Evolutionary conservation across 2,797 vertebrate species (phyloP).

Genomic region (Lepus oiostolus): DNA sequence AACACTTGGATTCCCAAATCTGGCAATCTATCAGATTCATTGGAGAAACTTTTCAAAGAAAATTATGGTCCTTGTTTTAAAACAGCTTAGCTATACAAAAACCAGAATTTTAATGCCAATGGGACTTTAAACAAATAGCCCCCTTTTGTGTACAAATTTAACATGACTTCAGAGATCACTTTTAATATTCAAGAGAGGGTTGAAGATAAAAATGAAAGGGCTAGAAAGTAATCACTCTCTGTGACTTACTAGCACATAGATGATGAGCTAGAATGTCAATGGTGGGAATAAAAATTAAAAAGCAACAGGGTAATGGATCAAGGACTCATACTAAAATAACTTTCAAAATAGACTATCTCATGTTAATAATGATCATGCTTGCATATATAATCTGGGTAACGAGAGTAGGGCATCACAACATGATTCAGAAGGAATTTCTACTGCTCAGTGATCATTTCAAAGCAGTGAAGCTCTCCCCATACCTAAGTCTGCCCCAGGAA

Average conservation of each 20-base stretch:
- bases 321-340: background rate
- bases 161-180: background rate
- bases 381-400: constrained; percentile 21
- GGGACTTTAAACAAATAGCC: background rate
- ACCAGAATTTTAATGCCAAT: background rate
- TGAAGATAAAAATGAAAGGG: constrained; percentile 53
- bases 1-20: background rate
- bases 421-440: constrained; percentile 55
- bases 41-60: background rate
- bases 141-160: background rate
- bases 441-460: background rate
- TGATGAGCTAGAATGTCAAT: constrained; percentile 34
- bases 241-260: background rate
- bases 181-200: background rate
- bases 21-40: background rate
- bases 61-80: background rate
- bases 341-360: background rate
- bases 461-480: constrained; percentile 4
- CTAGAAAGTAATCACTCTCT: background rate
- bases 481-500: background rate
- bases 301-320: background rate
- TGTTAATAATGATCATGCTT: constrained; percentile 18
- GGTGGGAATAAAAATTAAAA: constrained; percentile 38
- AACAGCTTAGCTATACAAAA: background rate
- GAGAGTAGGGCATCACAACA: background rate